phyloP scores from a whole-genome alignment of 2,888 invertebrate genomes.

The Ypsolopha sequella region DNA sequence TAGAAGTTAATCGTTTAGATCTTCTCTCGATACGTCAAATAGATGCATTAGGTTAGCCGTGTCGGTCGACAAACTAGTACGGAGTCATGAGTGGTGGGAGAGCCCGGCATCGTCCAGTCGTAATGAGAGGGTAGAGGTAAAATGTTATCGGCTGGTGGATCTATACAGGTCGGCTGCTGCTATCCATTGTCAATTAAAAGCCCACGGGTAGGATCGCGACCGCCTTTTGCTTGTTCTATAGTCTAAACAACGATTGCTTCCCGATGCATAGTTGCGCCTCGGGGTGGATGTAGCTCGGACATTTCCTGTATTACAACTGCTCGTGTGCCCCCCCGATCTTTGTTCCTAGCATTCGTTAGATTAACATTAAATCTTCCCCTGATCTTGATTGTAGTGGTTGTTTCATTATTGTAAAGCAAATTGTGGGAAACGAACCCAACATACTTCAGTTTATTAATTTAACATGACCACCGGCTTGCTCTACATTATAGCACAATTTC shows the following conservation, averaged over 20 bases:
- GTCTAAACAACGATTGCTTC: slow-evolving; percentile 51
- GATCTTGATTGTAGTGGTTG: slow-evolving; percentile 37
- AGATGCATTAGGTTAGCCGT: slow-evolving; percentile 22
- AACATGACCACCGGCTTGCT: neutral
- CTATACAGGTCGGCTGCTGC: slow-evolving; percentile 39
- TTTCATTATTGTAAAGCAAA: slow-evolving; percentile 12
- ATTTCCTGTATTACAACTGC: slow-evolving; percentile 56
- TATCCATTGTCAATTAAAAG: slow-evolving; percentile 62
- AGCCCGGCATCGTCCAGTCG: slow-evolving; percentile 23
- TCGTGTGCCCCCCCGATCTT: slow-evolving; percentile 43
- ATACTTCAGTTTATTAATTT: neutral
- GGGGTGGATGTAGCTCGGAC: slow-evolving; percentile 51
- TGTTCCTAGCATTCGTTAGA: slow-evolving; percentile 45
- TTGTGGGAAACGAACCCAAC: neutral
- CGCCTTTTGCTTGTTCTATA: slow-evolving; percentile 60
- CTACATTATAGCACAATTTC: neutral
- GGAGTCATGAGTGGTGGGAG: slow-evolving; percentile 19
- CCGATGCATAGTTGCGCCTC: slow-evolving; percentile 53
- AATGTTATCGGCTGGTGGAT: slow-evolving; percentile 35
- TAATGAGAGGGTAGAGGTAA: slow-evolving; percentile 48
- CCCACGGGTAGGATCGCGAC: slow-evolving; percentile 47
- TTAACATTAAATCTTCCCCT: slow-evolving; percentile 55
- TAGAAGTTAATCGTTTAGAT: slow-evolving; percentile 6
- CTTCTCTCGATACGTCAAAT: slow-evolving; percentile 23
- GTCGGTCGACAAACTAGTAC: slow-evolving; percentile 21